phyloP scores from a whole-genome alignment of 2,113 vertebrate genomes.

The Scomber scombrus region DNA sequence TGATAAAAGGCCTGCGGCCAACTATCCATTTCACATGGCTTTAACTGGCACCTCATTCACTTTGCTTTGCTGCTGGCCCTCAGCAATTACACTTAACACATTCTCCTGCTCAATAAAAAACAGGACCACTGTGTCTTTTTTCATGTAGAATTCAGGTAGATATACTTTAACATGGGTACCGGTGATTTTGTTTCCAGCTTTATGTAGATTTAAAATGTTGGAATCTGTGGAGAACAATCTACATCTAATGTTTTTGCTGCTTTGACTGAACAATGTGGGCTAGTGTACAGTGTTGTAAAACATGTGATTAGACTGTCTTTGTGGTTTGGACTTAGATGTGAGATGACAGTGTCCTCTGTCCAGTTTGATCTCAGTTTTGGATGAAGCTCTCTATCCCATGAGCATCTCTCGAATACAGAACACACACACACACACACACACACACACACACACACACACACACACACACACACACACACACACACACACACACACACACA shows the following conservation, averaged over 20 bases:
- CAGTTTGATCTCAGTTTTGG: constrained; percentile 55
- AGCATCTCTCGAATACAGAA: constrained; percentile 43
- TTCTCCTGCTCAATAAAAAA: constrained; percentile 13
- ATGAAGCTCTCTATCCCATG: constrained; percentile 26
- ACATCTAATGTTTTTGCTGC: not conserved
- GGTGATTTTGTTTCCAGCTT: not conserved
- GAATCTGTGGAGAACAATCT: not conserved
- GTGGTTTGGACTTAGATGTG: constrained; percentile 36
- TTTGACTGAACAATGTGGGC: constrained; percentile 13
- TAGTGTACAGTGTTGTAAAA: constrained; percentile 22
- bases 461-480: no score
- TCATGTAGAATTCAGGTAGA: not conserved
- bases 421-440: constrained; percentile 33
- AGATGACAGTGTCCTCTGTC: constrained; percentile 45
- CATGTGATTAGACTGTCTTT: constrained; percentile 28
- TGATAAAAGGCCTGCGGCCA: constrained; percentile 48
- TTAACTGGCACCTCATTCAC: constrained; percentile 51
- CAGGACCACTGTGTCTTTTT: not conserved
- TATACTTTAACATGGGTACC: not conserved
- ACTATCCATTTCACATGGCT: constrained; percentile 40
- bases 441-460: no score
- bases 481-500: no score
- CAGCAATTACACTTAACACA: constrained; percentile 28
- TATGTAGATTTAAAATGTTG: no score
- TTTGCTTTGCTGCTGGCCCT: constrained; percentile 26